phyloP scores from a whole-genome alignment of 2,888 invertebrate species.

The Lomographa bimaculata region DNA sequence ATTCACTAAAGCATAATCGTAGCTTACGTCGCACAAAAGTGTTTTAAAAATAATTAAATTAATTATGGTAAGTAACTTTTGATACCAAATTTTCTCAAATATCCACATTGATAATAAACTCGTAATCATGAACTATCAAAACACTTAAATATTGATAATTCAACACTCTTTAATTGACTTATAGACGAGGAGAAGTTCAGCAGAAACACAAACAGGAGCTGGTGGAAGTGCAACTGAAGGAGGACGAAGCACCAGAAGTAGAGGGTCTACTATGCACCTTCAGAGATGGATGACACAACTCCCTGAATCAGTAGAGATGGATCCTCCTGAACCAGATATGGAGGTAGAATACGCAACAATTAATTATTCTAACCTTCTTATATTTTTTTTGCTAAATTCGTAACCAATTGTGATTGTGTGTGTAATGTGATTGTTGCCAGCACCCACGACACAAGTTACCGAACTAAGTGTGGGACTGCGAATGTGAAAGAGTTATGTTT shows the following conservation, averaged over 20 bases:
- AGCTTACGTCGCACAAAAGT: slow-evolving; percentile 11
- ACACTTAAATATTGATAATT: too few relatives aligned
- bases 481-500: too few relatives aligned
- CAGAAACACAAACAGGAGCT: slow-evolving; percentile 72
- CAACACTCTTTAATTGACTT: slow-evolving; percentile 27
- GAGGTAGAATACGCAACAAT: too few relatives aligned
- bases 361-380: too few relatives aligned
- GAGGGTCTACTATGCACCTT: slow-evolving; percentile 88
- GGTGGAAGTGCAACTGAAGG: slow-evolving; percentile 68
- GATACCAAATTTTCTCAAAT: slow-evolving; percentile 34
- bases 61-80: slow-evolving; percentile 30
- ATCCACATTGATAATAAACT: slow-evolving; percentile 48
- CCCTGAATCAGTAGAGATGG: slow-evolving; percentile 84
- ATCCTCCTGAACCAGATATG: slow-evolving; percentile 80
- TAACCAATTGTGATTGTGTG: too few relatives aligned
- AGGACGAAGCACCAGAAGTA: slow-evolving; percentile 80
- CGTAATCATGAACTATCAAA: too few relatives aligned
- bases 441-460: too few relatives aligned
- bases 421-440: too few relatives aligned
- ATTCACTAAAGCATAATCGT: too few relatives aligned
- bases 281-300: slow-evolving; percentile 93
- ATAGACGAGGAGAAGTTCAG: slow-evolving; percentile 74
- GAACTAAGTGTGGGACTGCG: too few relatives aligned
- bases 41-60: too few relatives aligned
- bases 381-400: too few relatives aligned